phyloP scores from a whole-genome alignment of 2,888 invertebrate species.

The Callosobruchus maculatus region DNA sequence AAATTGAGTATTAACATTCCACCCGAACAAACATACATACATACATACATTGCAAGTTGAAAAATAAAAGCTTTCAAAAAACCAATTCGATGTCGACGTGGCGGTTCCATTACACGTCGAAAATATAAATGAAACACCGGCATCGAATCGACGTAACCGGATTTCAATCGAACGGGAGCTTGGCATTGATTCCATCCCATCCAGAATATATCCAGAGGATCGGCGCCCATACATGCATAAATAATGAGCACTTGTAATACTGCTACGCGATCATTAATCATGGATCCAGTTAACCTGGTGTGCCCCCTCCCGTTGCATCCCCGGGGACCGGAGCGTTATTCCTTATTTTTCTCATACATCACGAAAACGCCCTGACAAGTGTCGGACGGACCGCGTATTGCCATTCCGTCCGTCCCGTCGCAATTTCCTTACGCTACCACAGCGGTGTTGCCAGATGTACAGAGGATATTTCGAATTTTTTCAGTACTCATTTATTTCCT shows the following conservation, averaged over 20 bases:
- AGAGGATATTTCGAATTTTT: no score
- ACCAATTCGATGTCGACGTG: constrained; percentile 5
- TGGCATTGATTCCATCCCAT: not conserved
- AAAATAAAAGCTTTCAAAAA: no score
- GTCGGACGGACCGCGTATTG: not conserved
- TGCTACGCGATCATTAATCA: constrained; percentile 40
- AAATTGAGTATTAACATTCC: no score
- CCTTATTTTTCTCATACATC: constrained; percentile 49
- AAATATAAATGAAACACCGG: not conserved
- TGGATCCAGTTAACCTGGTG: constrained; percentile 43
- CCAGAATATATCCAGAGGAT: not conserved
- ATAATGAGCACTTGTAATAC: constrained; percentile 32
- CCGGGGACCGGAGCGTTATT: constrained; percentile 29
- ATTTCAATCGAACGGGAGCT: constrained; percentile 20
- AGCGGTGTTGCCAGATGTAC: not conserved
- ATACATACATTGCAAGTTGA: no score
- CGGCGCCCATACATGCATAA: constrained; percentile 16
- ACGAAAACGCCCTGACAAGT: constrained; percentile 16
- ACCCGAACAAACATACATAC: no score
- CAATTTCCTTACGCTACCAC: not conserved
- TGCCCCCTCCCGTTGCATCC: constrained; percentile 28
- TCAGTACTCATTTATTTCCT: no score
- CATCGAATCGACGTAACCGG: constrained; percentile 19
- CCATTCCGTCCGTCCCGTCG: not conserved
- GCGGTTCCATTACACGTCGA: not conserved